A percentile compares a stretch with the other conserved stretches of the same genome.
These are phyloP conservation scores for Liparis tanakae DNA, from an alignment of 2,797 vertebrate species.

Conservation along the genomic window DNA sequence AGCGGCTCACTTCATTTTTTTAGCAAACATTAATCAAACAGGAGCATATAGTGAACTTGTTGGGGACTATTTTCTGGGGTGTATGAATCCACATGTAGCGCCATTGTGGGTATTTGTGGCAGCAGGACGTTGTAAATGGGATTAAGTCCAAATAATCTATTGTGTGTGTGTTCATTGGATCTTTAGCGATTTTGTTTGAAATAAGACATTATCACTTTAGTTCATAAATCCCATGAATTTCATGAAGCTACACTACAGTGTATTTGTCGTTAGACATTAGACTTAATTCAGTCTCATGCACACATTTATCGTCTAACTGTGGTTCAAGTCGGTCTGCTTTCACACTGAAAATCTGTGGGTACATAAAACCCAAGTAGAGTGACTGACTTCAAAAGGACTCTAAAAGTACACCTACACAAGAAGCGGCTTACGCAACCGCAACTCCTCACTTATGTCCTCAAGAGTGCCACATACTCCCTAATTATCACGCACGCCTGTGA, in stretches of 20 bases:
- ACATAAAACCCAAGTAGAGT: conserved; percentile 3
- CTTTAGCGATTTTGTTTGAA: background rate
- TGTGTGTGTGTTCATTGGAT: background rate
- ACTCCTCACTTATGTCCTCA: conserved; percentile 32
- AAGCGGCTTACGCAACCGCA: conserved; percentile 29
- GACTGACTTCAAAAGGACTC: conserved; percentile 24
- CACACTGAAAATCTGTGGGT: conserved; percentile 1
- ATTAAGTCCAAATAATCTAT: background rate
- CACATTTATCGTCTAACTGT: background rate
- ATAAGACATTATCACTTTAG: background rate
- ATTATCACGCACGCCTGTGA: conserved; percentile 20
- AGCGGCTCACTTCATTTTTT: background rate
- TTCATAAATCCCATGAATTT: background rate
- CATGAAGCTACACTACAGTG: background rate
- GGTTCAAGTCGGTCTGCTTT: conserved; percentile 13
- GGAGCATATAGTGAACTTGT: background rate
- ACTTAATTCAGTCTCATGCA: background rate
- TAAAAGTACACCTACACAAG: conserved; percentile 41
- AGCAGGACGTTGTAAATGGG: background rate
- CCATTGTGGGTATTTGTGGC: background rate
- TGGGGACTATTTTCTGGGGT: background rate
- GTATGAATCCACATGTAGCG: background rate
- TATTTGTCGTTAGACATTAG: background rate
- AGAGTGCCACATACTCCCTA: conserved; percentile 34
- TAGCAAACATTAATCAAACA: background rate